Percentiles rank a stretch among this genome's conserved stretches.
Evolutionary conservation across 2,113 vertebrate genomes (phyloP).

Genomic region (Neomonachus schauinslandi): DNA sequence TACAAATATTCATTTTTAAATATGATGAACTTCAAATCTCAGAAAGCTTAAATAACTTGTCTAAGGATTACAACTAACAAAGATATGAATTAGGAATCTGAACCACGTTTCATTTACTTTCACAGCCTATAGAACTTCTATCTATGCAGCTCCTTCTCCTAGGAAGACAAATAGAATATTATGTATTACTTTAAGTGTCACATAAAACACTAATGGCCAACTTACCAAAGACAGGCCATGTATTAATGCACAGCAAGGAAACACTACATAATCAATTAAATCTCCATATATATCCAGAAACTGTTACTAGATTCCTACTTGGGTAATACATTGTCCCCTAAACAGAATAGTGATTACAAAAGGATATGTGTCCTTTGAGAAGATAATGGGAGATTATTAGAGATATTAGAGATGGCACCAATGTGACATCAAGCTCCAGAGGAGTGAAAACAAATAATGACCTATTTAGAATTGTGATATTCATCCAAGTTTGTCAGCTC

Average conservation of each 20-base stretch:
- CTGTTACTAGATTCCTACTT: not conserved
- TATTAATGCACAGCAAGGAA: not conserved
- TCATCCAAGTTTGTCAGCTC: not conserved
- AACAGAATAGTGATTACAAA: not conserved
- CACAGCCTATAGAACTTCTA: not conserved
- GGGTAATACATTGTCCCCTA: not conserved
- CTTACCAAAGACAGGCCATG: not conserved
- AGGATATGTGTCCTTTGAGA: not conserved
- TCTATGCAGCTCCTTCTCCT: not conserved
- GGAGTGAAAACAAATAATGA: not conserved
- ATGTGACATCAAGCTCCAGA: not conserved
- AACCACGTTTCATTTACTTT: not conserved
- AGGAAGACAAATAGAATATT: not conserved
- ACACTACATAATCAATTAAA: not conserved
- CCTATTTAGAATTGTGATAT: not conserved
- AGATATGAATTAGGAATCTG: not conserved
- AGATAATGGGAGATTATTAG: not conserved
- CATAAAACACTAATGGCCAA: not conserved
- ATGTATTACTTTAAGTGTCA: not conserved
- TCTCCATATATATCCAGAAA: not conserved
- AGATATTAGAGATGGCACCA: not conserved
- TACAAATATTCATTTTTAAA: slow-evolving; percentile 7
- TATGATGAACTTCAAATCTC: not conserved
- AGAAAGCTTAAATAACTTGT: not conserved
- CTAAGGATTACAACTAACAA: not conserved